Evolutionary conservation across 2,888 invertebrate genomes (phyloP).

Genomic region (Oeneis ivallda): DNA sequence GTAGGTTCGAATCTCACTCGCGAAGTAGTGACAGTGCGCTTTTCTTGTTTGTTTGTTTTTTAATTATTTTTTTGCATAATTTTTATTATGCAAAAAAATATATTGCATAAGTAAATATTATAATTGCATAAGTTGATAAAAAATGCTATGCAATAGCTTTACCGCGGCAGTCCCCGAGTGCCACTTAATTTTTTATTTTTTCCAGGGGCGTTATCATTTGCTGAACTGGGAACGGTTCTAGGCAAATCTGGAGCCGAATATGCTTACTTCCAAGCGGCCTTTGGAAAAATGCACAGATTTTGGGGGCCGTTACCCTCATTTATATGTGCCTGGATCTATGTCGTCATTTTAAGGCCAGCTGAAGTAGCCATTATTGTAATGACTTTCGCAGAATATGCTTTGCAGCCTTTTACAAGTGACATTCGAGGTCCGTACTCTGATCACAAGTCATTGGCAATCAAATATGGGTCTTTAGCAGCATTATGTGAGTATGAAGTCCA

Average conservation of each 20-base stretch:
- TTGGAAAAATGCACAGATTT: slow-evolving; percentile 84
- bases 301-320: slow-evolving; percentile 89
- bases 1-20: too few species aligned
- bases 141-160: too few species aligned
- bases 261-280: slow-evolving; percentile 88
- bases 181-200: too few species aligned
- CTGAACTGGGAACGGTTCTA: slow-evolving; percentile 90
- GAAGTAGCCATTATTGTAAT: slow-evolving; percentile 89
- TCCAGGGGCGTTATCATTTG: slow-evolving; percentile 89
- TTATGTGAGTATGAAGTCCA: slow-evolving; percentile 76
- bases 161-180: too few species aligned
- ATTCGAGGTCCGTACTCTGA: slow-evolving; percentile 71
- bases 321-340: slow-evolving; percentile 89
- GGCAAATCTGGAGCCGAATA: slow-evolving; percentile 92
- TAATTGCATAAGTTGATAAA: too few species aligned
- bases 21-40: too few species aligned
- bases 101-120: too few species aligned
- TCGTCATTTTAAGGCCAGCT: slow-evolving; percentile 87
- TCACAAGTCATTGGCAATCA: slow-evolving; percentile 77
- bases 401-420: slow-evolving; percentile 82
- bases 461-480: slow-evolving; percentile 83
- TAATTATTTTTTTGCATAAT: too few species aligned
- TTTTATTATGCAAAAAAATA: background rate
- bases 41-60: too few species aligned
- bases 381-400: slow-evolving; percentile 89